Evolutionary conservation across 2,113 vertebrate species (phyloP).

Genomic region (Petrocephalus microphthalmus): DNA sequence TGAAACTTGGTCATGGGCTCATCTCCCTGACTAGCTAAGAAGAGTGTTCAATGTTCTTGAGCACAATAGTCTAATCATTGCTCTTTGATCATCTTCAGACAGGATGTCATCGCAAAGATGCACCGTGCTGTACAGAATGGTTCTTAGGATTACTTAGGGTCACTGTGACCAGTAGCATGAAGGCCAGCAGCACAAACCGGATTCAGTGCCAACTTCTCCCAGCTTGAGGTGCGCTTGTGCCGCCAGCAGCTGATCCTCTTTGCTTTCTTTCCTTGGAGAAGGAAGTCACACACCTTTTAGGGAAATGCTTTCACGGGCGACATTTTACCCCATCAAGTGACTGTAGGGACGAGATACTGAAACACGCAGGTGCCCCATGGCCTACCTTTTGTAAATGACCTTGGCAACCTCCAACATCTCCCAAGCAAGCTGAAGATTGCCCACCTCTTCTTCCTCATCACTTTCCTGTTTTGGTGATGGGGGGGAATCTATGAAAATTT

Average conservation of each 20-base stretch:
- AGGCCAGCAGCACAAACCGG: constrained; percentile 53
- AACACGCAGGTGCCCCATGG: background rate
- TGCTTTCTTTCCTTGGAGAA: constrained; percentile 62
- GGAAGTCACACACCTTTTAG: background rate
- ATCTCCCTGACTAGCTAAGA: background rate
- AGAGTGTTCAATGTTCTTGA: background rate
- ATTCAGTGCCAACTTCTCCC: constrained; percentile 76
- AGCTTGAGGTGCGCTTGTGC: constrained; percentile 75
- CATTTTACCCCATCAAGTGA: background rate
- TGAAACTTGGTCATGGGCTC: background rate
- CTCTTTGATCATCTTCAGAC: background rate
- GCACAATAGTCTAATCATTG: background rate
- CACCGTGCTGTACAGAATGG: background rate
- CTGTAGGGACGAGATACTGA: background rate
- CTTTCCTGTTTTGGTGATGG: constrained; percentile 62
- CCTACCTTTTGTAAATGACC: constrained; percentile 90
- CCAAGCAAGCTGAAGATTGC: constrained; percentile 94
- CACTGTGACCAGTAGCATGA: background rate
- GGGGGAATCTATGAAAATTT: too few relatives aligned
- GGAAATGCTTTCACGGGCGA: background rate
- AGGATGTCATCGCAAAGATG: background rate
- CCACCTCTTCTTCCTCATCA: constrained; percentile 85
- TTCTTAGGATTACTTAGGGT: background rate
- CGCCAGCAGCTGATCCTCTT: constrained; percentile 69
- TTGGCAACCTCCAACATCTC: constrained; percentile 97